Evolutionary conservation across 2,113 vertebrate genomes (phyloP), one percentile per base, ranked within the genome.

Genomic region (Mormyrus iriodes): DNA sequence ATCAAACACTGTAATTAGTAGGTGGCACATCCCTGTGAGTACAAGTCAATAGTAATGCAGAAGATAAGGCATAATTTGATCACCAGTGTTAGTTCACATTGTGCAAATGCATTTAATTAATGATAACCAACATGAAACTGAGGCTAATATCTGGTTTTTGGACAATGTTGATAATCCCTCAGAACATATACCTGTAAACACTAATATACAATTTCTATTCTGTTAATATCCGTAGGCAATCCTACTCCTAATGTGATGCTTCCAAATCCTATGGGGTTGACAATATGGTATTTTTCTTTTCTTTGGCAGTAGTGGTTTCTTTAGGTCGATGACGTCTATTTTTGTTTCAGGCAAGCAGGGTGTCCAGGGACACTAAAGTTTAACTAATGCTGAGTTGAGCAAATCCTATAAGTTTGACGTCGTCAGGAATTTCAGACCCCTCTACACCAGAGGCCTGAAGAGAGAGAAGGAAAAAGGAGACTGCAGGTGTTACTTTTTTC

Each of bases 301-400:
- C 96, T 97, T 97, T 97, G 96, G 96, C 96, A 97, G 96, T 95
- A 96, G 95, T 96, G 95, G 94, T 95, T 93, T 90, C 90, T 94
- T 93, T 91, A 95, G 95, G 95, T 95, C 95, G 94, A 96, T 92
- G 95, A 94, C 92, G 93, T 94, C 92, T 90, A 83, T 31, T 8
- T 86, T 44, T 21, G 24, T 79, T 85, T 88, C 49, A 95, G 95
- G 94, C 94, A 94, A 95, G 93, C 95, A 93, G 93, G 93, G 94
- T 95, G 91, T 94, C 92, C 93, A 89, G 92, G 92, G 93, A 94
- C 93, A 93, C 93, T 90, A 93, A 92, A 90, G 92, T 95, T 97
- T 97, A 99, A 95, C 96, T 99, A 96, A 99, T 99, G 96, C 97
- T 99, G 94, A 99, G 98, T 95, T 99, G 98, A 94, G 98, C 98